Base-by-base conservation (phyloP, 2,888 invertebrate species). In the Mesodorylaimus sp. region DNA sequence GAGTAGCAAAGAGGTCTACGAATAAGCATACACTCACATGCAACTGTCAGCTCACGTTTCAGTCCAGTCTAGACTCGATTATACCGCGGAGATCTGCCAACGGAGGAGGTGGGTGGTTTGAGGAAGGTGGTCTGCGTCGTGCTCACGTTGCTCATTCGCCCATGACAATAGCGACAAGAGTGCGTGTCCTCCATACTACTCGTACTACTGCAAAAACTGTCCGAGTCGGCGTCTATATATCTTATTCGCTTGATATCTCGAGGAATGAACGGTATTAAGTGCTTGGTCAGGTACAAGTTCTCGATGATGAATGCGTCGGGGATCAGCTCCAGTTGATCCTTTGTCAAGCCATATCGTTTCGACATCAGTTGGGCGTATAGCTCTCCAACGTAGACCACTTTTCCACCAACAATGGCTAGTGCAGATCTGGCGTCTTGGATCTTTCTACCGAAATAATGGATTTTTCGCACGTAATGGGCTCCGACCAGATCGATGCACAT, bases 401-500 rank as follows among this genome's bases (percentile, higher is more conserved):
- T 64, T 51, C 64, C 64, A 21, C 64, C 64, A 28, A 64, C 65
- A 16, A 65, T 62, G 1, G 65, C 65, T 50, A 65, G 52, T 23
- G 65, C 65, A 1, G 59, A 59, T 3, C 62, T 47, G 21, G 65
- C 65, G 50, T 64, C 63, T 44, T 62, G 61, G 23, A 64, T 64
- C 52, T 64, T 64, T 39, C 65, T 50, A 13, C 65, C 65, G 50
- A 64, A 66, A 50, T 66, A 64, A 52, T 66, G 65, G 47, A 64
- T 66, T 53, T 64, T 66, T 24, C 62, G 53, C 42, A 65, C 64
- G 53, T 65, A 65, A 51, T 65, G 65, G 25, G 66, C 60, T 24
- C 65, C 65, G 38, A 66, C 65, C 39, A 65, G 56, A 47, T 61
- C 61, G 48, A 64, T 65, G 53, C 64, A 65, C 64, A 64, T 64